Base-by-base conservation (phyloP, 2,113 vertebrate species). In the Sander lucioperca region DNA sequence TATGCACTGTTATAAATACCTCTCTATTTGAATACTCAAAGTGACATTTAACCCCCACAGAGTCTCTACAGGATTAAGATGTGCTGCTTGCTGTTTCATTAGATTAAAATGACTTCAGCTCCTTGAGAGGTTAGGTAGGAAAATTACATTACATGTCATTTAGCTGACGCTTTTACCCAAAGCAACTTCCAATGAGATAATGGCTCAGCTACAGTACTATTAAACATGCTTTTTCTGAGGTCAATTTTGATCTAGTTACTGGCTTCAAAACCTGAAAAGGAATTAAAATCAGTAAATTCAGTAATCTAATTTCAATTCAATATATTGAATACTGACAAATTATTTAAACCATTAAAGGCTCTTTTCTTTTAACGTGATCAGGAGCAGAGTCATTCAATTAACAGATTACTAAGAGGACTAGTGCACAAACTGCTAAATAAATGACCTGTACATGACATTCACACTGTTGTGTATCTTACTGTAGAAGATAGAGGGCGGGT, bases 401-500 rank as follows among this genome's bases (percentile, higher is more conserved):
- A 45, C 23, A 58, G n/a, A 39, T 27, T 33, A 4, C 10, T 43
- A 61, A 79, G 30, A 69, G 14, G 54, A 59, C 13, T 8, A 9
- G 9, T 25, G 27, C 45, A 50, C 15, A 30, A 53, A 63, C 13
- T 63, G 27, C 73, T 14, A 14, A 33, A 68, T 27, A 48, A 67
- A n/a, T 23, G 2, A 62, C 18, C n/a, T 47, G 27, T 27, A 27
- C 30, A 47, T 77, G 4, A 47, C 5, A 14, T 62, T n/a, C 48
- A 43, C n/a, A n/a, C 13, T 30, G 30, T 30, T 30, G 30, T 30
- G 30, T 36, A 48, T 61, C 90, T 91, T 96, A 99, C 98, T 97
- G 0, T 97, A 94, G 81, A 99, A 99, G 50, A 96, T 95, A 0
- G 98, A 98, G 0, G 97, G 95, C 0, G 98, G 98, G 91, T 99